phyloP scores from a whole-genome alignment of 2,797 vertebrate genomes.

The Philypnodon macrostomus region DNA sequence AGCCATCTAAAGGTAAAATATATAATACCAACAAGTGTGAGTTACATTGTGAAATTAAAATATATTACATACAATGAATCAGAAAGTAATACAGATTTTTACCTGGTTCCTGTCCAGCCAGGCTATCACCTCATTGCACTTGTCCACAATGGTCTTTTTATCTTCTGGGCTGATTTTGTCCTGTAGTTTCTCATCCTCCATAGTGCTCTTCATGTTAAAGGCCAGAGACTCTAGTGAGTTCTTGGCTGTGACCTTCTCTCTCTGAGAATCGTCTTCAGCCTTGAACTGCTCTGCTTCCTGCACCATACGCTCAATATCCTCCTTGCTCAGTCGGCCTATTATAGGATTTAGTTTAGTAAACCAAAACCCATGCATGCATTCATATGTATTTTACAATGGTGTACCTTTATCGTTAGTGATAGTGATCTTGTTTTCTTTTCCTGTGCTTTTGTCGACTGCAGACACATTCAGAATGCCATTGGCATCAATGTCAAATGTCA shows the following conservation, averaged over 20 bases:
- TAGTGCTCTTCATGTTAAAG: constrained; percentile 83
- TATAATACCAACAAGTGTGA: constrained; percentile 1
- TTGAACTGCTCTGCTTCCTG: constrained; percentile 80
- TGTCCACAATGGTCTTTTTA: constrained; percentile 78
- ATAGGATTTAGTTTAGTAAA: constrained; percentile 5
- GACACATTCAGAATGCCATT: constrained; percentile 84
- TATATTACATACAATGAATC: neutral
- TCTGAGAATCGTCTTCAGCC: constrained; percentile 77
- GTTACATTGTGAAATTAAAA: too few relatives aligned
- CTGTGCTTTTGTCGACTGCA: constrained; percentile 85
- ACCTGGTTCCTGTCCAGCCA: constrained; percentile 85
- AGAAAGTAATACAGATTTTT: constrained; percentile 17
- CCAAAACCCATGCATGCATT: neutral
- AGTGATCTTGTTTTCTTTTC: constrained; percentile 85
- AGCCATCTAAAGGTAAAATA: constrained; percentile 61
- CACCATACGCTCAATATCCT: constrained; percentile 84
- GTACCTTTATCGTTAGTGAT: constrained; percentile 86
- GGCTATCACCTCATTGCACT: constrained; percentile 80
- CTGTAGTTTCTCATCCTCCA: constrained; percentile 81
- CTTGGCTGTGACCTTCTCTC: constrained; percentile 79
- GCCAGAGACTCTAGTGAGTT: constrained; percentile 80
- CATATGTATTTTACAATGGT: neutral
- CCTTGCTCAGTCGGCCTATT: constrained; percentile 80
- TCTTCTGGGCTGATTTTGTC: constrained; percentile 82
- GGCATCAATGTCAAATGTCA: constrained; percentile 84